Evolutionary conservation across 2,113 vertebrate genomes (phyloP).

Genomic region (Orientallactaga bullata): DNA sequence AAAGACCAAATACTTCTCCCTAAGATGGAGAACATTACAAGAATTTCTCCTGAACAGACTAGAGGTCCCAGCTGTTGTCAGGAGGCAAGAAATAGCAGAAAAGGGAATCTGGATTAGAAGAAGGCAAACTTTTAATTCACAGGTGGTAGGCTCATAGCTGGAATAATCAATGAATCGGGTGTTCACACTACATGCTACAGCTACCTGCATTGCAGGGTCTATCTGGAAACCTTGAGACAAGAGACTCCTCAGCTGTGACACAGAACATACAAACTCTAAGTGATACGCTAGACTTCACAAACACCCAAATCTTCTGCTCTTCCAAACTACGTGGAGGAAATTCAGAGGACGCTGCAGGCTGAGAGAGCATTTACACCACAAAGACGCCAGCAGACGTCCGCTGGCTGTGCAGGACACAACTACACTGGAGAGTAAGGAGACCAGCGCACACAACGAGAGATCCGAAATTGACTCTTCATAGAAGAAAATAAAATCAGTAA

Average conservation of each 20-base stretch:
- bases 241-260: neutral
- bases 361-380: too few species aligned
- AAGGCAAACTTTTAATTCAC: too few species aligned
- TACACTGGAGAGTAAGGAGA: neutral
- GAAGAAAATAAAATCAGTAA: neutral
- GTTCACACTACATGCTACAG: too few species aligned
- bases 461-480: neutral
- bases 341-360: neutral
- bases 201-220: neutral
- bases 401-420: too few species aligned
- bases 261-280: too few species aligned
- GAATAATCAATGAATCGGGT: neutral
- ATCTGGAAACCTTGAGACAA: neutral
- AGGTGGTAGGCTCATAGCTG: neutral
- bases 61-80: neutral
- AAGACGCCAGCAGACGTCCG: too few species aligned
- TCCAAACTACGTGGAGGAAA: neutral
- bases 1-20: neutral
- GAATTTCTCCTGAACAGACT: fast-evolving
- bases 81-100: neutral
- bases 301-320: neutral
- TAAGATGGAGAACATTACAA: neutral
- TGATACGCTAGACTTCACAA: neutral
- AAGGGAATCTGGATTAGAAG: neutral
- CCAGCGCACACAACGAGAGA: neutral